Evolutionary conservation across 1,140 invertebrate species (phyloP), one percentile per base, ranked within the genome.

Genomic region (Brachionus koreanus): DNA sequence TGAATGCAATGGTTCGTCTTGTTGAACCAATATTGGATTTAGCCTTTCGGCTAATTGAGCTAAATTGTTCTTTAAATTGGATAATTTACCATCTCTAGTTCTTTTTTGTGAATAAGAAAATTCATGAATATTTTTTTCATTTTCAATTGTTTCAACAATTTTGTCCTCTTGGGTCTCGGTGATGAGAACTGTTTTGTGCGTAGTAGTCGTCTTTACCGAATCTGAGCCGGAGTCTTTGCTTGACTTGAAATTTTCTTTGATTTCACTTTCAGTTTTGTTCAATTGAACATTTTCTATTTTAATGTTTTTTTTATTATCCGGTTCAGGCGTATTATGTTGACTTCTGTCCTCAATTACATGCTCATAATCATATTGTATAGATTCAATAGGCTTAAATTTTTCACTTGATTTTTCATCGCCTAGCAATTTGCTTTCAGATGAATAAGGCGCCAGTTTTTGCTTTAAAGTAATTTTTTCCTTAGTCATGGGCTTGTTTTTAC

Each of bases 81-180:
- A 69, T 12, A 69, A 1, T 74, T 46, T 74, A 23, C 42, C 69
- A 4, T 74, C 25, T 13, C 23, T n/a, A 25, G 19, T 16, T n/a
- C 42, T n/a, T n/a, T 46, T 74, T 33, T 74, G 69, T 25, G 37
- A 19, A 23, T 74, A 74, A 13, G 9, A 25, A 74, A 74, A 74
- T 49, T 74, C 39, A 6, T 74, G 39, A 13, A 25, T 74, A 46
- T 46, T 74, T 46, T 74, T 74, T 33, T 43, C 42, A 9, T 74
- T 74, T 42, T 74, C 69, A 25, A 74, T 74, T 46, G 69, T 74
- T 29, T 74, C 69, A 5, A 46, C 25, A 19, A 74, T 25, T 74
- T 25, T 74, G 25, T 74, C 69, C 69, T 74, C 69, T 74, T 74
- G 39, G 7, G 37, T 46, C 12, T 74, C 69, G 43, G 69, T 74